Evolutionary conservation across 1,140 invertebrate species (phyloP).

Genomic region (Pomphorhynchus laevis): DNA sequence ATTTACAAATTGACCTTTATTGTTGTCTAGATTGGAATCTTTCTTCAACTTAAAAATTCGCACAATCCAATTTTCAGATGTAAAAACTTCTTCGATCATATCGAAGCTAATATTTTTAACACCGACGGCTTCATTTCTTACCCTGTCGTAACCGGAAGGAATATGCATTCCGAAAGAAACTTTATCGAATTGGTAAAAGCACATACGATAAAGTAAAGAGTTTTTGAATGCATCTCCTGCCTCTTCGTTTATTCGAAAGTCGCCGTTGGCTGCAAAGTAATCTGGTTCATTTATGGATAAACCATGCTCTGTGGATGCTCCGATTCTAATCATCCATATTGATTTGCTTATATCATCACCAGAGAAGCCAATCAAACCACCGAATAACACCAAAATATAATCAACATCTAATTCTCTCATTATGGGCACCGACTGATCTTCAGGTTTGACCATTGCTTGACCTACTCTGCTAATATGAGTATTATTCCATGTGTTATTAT

Average conservation of each 20-base stretch:
- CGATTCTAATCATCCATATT: conserved; percentile 93
- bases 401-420: conserved; percentile 83
- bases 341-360: conserved; percentile 96
- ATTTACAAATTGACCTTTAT: too few relatives aligned
- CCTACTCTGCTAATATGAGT: conserved; percentile 81
- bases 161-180: too few relatives aligned
- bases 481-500: conserved; percentile 98
- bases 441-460: conserved; percentile 75
- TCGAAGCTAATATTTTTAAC: conserved; percentile 77
- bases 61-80: conserved; percentile 90
- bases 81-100: conserved; percentile 86
- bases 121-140: conserved; percentile 66
- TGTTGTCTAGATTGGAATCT: too few relatives aligned
- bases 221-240: too few relatives aligned
- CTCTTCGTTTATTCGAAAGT: conserved; percentile 69
- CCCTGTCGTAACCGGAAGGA: conserved; percentile 69
- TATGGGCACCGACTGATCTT: conserved; percentile 79
- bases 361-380: conserved; percentile 79
- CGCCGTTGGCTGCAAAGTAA: conserved; percentile 64
- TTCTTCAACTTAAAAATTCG: conserved; percentile 63
- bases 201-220: too few relatives aligned
- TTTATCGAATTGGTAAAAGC: too few relatives aligned
- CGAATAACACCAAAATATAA: conserved; percentile 88
- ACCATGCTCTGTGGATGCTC: conserved; percentile 63
- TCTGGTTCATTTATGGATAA: conserved; percentile 70